phyloP scores from a whole-genome alignment of 1,140 invertebrate species.

The Drosophila seguyi region DNA sequence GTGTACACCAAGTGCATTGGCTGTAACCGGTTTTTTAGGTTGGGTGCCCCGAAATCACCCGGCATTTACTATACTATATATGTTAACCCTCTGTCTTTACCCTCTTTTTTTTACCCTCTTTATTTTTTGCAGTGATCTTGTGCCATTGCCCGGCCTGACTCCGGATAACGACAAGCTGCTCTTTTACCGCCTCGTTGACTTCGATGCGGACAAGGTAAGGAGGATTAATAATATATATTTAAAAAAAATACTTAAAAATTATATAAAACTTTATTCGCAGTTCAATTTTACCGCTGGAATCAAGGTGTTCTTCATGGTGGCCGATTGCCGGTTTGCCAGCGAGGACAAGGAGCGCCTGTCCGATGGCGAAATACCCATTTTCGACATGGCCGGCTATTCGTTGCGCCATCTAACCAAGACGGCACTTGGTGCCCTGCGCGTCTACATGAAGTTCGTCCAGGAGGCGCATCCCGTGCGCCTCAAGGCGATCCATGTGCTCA shows the following conservation, averaged over 20 bases:
- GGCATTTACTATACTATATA: neutral
- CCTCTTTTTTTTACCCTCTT: slow-evolving; percentile 72
- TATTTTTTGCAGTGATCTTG: slow-evolving; percentile 80
- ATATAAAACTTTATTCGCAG: slow-evolving; percentile 68
- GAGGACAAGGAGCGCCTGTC: slow-evolving; percentile 72
- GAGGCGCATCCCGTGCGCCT: slow-evolving; percentile 91
- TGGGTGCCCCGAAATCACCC: neutral
- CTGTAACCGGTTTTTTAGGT: slow-evolving; percentile 26
- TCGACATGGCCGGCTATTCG: slow-evolving; percentile 88
- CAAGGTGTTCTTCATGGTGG: slow-evolving; percentile 89
- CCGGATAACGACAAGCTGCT: slow-evolving; percentile 87
- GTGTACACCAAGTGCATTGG: slow-evolving; percentile 2
- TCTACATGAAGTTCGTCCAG: slow-evolving; percentile 90
- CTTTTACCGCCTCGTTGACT: slow-evolving; percentile 88
- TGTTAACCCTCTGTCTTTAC: slow-evolving; percentile 60
- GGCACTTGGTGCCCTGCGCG: slow-evolving; percentile 87
- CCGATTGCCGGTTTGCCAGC: slow-evolving; percentile 88
- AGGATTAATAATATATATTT: slow-evolving; percentile 1
- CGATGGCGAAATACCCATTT: slow-evolving; percentile 89
- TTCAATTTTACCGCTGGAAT: slow-evolving; percentile 89
- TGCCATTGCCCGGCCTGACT: slow-evolving; percentile 87
- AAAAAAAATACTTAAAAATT: neutral
- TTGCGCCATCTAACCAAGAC: slow-evolving; percentile 88
- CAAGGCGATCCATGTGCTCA: slow-evolving; percentile 90
- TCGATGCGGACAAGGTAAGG: slow-evolving; percentile 86